phyloP scores from a whole-genome alignment of 2,888 invertebrate genomes.

The Spicauda simplicius region DNA sequence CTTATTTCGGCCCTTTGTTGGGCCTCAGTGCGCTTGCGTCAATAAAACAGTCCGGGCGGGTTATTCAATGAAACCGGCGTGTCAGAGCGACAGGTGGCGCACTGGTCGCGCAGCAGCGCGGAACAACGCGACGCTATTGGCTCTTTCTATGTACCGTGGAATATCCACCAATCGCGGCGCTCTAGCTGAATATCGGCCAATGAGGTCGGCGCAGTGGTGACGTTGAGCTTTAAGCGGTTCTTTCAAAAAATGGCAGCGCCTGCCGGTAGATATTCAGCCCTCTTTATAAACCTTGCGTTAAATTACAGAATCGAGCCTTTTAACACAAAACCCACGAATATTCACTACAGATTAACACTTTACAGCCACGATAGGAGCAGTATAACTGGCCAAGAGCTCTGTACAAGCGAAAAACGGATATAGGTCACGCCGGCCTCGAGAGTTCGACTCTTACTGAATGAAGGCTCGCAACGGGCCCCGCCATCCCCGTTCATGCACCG shows the following conservation, averaged over 20 bases:
- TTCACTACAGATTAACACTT: slow-evolving; percentile 10
- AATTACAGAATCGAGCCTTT: slow-evolving; percentile 4
- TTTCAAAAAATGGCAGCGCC: slow-evolving; percentile 52
- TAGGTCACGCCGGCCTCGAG: slow-evolving; percentile 76
- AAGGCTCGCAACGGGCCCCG: slow-evolving; percentile 68
- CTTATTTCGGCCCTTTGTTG: slow-evolving; percentile 83
- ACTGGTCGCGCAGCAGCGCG: slow-evolving; percentile 62
- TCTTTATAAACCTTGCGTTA: neutral
- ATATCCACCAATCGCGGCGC: slow-evolving; percentile 62
- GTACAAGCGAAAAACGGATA: slow-evolving; percentile 43
- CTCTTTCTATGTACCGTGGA: slow-evolving; percentile 41
- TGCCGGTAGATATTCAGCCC: neutral
- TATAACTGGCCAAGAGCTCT: slow-evolving; percentile 31
- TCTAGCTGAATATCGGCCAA: slow-evolving; percentile 54
- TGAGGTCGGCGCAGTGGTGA: slow-evolving; percentile 50
- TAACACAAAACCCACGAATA: slow-evolving; percentile 11
- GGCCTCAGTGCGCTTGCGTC: slow-evolving; percentile 83
- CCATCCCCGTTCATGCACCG: slow-evolving; percentile 77
- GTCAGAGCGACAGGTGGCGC: slow-evolving; percentile 79
- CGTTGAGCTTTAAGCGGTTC: slow-evolving; percentile 54
- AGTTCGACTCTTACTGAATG: slow-evolving; percentile 80
- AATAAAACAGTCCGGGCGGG: slow-evolving; percentile 76
- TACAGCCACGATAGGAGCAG: neutral
- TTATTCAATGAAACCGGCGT: slow-evolving; percentile 78
- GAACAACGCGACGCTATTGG: slow-evolving; percentile 58